phyloP scores from a whole-genome alignment of 2,888 invertebrate species.

The Cyrtodaria siliqua region DNA sequence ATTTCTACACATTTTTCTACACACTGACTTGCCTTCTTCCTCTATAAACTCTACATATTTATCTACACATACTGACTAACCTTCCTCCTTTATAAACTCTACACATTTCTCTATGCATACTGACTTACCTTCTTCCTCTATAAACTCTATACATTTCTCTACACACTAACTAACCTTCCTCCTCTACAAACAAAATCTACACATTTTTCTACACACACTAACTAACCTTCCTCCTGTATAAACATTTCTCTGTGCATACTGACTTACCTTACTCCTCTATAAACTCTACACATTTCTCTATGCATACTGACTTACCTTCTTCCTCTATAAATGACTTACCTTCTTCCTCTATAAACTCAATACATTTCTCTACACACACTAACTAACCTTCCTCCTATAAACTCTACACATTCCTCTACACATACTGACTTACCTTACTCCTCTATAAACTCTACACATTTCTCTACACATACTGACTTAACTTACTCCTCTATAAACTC shows the following conservation, averaged over 20 bases:
- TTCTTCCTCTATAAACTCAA: constrained; percentile 94
- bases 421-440: no score
- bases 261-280: no score
- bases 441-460: constrained; percentile 98
- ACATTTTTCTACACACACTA: no score
- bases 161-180: no score
- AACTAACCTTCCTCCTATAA: no score
- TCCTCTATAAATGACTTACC: constrained; percentile 93
- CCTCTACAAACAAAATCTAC: no score
- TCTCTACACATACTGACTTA: constrained; percentile 93
- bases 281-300: no score
- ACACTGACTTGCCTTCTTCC: constrained; percentile 90
- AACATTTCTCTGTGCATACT: constrained; percentile 99
- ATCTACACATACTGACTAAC: constrained; percentile 93
- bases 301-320: constrained; percentile 88
- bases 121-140: no score
- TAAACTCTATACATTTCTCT: no score
- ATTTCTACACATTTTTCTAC: no score
- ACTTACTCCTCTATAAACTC: constrained; percentile 97
- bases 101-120: constrained; percentile 97
- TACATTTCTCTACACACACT: constrained; percentile 97
- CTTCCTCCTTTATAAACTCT: constrained; percentile 94
- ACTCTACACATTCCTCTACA: no score
- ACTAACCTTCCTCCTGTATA: constrained; percentile 93
- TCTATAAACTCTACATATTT: constrained; percentile 98